Evolutionary conservation across 2,797 vertebrate species (phyloP).

Genomic region (Argentina silus): DNA sequence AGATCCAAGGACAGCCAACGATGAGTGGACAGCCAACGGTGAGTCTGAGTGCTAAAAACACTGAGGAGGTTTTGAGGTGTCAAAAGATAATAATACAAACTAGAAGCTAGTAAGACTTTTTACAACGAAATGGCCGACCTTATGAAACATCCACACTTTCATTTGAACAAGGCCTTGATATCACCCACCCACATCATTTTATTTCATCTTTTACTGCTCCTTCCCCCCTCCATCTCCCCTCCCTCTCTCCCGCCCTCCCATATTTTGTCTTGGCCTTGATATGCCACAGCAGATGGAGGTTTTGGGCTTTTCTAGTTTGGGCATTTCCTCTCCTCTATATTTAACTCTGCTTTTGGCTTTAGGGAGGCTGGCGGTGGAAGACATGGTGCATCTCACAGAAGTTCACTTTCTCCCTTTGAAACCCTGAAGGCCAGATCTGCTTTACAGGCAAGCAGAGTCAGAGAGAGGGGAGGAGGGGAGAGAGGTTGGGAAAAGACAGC

Average conservation of each 20-base stretch:
- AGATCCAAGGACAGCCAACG: too few species aligned
- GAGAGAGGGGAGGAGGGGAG: too few species aligned
- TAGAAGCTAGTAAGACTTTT: neutral
- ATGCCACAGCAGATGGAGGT: conserved; percentile 33
- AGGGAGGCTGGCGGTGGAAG: conserved; percentile 12
- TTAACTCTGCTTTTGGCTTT: conserved; percentile 33
- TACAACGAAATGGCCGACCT: neutral
- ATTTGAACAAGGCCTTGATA: neutral
- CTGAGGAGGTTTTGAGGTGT: too few species aligned
- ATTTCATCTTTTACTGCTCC: too few species aligned
- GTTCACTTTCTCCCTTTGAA: conserved; percentile 38
- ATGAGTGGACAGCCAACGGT: too few species aligned
- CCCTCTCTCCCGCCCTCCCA: neutral
- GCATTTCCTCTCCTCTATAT: conserved; percentile 19
- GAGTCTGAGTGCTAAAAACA: too few species aligned
- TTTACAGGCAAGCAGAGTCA: conserved; percentile 12
- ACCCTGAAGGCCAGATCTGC: conserved; percentile 13
- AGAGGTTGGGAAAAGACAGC: conserved; percentile 11
- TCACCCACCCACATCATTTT: neutral
- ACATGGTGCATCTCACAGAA: conserved; percentile 3
- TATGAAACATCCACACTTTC: neutral
- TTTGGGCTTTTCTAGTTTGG: conserved; percentile 20
- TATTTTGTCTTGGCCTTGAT: conserved; percentile 27
- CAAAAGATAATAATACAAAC: neutral
- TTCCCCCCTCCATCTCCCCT: conserved; percentile 9